Percentiles rank a stretch among this genome's conserved stretches.
Conservation (phyloP, 2,113 vertebrate species). For the Phainopepla nitens region DNA sequence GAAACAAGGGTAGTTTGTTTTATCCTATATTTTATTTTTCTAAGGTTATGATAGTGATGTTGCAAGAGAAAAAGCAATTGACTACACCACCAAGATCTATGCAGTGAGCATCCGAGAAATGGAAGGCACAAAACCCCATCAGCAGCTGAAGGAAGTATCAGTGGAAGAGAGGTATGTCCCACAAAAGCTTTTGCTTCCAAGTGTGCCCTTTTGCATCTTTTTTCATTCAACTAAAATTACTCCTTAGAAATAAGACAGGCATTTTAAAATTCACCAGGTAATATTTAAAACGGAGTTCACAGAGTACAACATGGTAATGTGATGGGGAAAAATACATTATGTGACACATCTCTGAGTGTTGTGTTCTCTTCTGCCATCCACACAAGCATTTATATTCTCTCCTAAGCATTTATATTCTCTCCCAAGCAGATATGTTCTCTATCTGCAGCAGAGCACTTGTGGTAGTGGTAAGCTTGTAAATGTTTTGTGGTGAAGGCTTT, state of each 20-base stretch:
- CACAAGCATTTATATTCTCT: neutral
- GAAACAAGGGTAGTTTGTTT: neutral
- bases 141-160: conserved; percentile 86
- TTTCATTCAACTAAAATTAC: neutral
- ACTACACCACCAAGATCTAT: conserved; percentile 92
- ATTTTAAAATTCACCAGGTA: neutral
- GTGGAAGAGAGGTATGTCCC: conserved; percentile 88
- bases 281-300: neutral
- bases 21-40: neutral
- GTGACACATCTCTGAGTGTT: neutral
- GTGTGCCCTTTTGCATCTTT: neutral
- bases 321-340: neutral
- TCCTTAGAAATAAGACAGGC: neutral
- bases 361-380: neutral
- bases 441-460: neutral
- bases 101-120: conserved; percentile 91
- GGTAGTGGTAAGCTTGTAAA: neutral
- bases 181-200: neutral
- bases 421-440: too few species aligned
- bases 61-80: conserved; percentile 87
- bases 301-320: neutral
- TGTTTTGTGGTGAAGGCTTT: neutral
- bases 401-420: neutral
- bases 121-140: conserved; percentile 92
- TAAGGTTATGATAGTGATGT: conserved; percentile 97